Percentiles rank a stretch among this genome's conserved stretches.
These are phyloP conservation scores for Metridium senile DNA, from an alignment of 92 coral and sea anemone genomes.

Conservation along the genomic window DNA sequence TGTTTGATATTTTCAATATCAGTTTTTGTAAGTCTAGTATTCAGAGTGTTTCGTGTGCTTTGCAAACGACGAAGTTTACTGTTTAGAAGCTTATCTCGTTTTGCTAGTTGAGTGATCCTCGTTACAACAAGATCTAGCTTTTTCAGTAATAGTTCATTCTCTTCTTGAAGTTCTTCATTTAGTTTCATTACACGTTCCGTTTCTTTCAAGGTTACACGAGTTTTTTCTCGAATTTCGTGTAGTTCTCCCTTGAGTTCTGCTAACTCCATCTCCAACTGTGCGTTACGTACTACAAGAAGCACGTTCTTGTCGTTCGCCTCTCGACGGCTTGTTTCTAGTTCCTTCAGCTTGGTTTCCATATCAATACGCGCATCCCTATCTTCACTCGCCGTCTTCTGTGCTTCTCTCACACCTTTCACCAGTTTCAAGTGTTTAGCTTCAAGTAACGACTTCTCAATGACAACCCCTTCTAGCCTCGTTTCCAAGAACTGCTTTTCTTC, in stretches of 20 bases:
- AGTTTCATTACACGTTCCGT: constrained; percentile 10
- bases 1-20: constrained; percentile 8
- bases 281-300: constrained; percentile 27
- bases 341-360: constrained; percentile 23
- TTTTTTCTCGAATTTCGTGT: constrained; percentile 21
- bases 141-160: constrained; percentile 8
- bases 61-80: constrained; percentile 35
- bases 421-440: constrained; percentile 30
- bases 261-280: constrained; percentile 23
- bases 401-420: constrained; percentile 42
- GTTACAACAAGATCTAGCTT: constrained; percentile 19
- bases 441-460: constrained; percentile 41
- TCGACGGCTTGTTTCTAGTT: constrained; percentile 37
- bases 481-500: constrained; percentile 45
- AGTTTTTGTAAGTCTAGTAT: constrained; percentile 7
- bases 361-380: constrained; percentile 51
- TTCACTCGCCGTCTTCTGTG: constrained; percentile 20
- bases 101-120: not conserved
- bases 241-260: constrained; percentile 23
- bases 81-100: constrained; percentile 20
- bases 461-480: constrained; percentile 44
- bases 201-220: constrained; percentile 12
- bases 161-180: constrained; percentile 19
- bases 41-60: constrained; percentile 14
- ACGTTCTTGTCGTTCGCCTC: constrained; percentile 43